Percentiles rank a stretch among this genome's conserved stretches.
phyloP scores from a whole-genome alignment of 2,888 invertebrate species.

The Agrotis ipsilon region DNA sequence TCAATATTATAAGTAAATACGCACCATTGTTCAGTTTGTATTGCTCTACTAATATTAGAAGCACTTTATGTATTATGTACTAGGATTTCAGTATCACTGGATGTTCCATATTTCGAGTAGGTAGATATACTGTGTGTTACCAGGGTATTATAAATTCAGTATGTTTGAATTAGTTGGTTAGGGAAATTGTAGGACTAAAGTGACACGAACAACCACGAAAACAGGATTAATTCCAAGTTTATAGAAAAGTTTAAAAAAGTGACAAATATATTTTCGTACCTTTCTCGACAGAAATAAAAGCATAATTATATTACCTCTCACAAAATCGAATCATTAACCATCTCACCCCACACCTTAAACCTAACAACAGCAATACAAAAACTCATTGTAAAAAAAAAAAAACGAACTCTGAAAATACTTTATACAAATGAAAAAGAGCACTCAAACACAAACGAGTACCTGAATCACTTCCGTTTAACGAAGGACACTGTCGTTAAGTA shows the following conservation, averaged over 20 bases:
- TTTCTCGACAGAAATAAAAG: neutral
- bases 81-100: conserved; percentile 41
- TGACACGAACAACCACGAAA: too few relatives aligned
- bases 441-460: conserved; percentile 84
- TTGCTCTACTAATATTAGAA: conserved; percentile 48
- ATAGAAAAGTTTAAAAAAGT: neutral
- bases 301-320: neutral
- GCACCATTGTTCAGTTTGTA: conserved; percentile 57
- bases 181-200: neutral
- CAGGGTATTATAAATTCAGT: neutral
- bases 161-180: neutral
- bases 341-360: conserved; percentile 53
- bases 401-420: conserved; percentile 74
- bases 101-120: conserved; percentile 12
- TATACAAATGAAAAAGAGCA: conserved; percentile 85
- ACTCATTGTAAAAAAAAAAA: conserved; percentile 74
- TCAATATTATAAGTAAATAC: conserved; percentile 64
- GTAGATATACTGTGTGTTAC: neutral
- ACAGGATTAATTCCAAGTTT: too few relatives aligned
- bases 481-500: conserved; percentile 83
- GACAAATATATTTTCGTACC: neutral
- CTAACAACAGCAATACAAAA: conserved; percentile 80
- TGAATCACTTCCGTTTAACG: conserved; percentile 86
- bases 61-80: conserved; percentile 53
- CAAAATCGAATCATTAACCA: conserved; percentile 5